Percentiles rank a stretch among this genome's conserved stretches.
These are phyloP conservation scores for Danio kyathit DNA, from an alignment of 2,797 vertebrate genomes.

Conservation along the genomic window DNA sequence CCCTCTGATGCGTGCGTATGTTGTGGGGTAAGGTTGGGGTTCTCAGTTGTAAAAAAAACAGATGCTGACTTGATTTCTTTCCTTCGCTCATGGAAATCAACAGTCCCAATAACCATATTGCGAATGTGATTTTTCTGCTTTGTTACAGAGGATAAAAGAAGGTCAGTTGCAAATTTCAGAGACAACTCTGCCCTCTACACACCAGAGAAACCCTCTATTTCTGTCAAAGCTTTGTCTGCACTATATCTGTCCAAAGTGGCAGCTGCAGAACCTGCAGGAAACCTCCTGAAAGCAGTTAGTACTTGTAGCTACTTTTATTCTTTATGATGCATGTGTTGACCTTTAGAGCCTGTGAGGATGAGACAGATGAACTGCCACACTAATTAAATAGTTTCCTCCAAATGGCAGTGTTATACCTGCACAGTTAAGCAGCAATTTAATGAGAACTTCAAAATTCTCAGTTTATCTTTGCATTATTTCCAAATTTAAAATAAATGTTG, in stretches of 20 bases:
- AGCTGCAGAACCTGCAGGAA: conserved; percentile 67
- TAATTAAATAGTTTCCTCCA: no score
- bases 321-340: conserved; percentile 45
- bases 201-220: conserved; percentile 72
- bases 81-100: conserved; percentile 15
- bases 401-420: no score
- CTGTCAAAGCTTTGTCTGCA: conserved; percentile 85
- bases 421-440: no score
- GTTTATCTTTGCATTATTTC: no score
- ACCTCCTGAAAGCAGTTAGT: conserved; percentile 76
- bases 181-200: conserved; percentile 66
- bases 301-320: conserved; percentile 32
- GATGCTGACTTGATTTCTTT: conserved; percentile 27
- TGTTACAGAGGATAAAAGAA: conserved; percentile 81
- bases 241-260: conserved; percentile 81
- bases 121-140: conserved; percentile 60
- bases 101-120: neutral
- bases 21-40: neutral
- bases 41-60: conserved; percentile 40
- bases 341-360: conserved; percentile 26
- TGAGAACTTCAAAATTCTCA: no score
- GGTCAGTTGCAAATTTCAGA: conserved; percentile 72
- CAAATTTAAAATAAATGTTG: no score
- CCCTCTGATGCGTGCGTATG: neutral
- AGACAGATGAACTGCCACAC: neutral